phyloP scores from a whole-genome alignment of 1,140 invertebrate species.

The Nasonia vitripennis region DNA sequence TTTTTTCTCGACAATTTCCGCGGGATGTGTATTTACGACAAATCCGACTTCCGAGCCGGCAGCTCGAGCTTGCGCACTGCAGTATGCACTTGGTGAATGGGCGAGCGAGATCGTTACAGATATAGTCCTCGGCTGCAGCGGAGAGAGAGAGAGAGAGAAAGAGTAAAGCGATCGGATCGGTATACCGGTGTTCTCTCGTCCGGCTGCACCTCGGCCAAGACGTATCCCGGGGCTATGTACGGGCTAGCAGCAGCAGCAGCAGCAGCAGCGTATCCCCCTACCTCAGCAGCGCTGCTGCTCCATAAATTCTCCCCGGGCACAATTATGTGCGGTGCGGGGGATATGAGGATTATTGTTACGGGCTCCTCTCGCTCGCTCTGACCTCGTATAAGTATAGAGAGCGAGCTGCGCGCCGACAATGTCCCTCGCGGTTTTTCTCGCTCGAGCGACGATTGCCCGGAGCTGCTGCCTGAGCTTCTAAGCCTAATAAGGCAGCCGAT shows the following conservation, averaged over 20 bases:
- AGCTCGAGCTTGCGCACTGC: neutral
- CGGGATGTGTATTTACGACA: neutral
- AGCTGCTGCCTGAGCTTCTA: neutral
- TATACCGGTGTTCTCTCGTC: conserved; percentile 12
- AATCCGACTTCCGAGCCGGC: neutral
- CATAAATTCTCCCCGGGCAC: conserved; percentile 51
- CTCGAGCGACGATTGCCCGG: too few species aligned
- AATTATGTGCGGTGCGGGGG: conserved; percentile 44
- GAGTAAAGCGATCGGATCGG: conserved; percentile 45
- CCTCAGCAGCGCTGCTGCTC: conserved; percentile 13
- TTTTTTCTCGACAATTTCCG: too few species aligned
- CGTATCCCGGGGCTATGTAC: conserved; percentile 26
- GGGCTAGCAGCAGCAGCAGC: too few species aligned
- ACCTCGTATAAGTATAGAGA: conserved; percentile 38
- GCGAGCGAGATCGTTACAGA: conserved; percentile 22
- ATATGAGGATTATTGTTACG: conserved; percentile 50
- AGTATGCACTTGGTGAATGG: conserved; percentile 48
- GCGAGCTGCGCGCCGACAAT: too few species aligned
- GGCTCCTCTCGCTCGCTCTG: conserved; percentile 3
- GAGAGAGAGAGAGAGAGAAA: conserved; percentile 28
- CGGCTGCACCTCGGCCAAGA: conserved; percentile 26
- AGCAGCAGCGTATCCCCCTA: conserved; percentile 1
- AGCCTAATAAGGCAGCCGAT: conserved; percentile 36
- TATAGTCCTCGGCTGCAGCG: neutral
- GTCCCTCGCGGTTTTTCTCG: too few species aligned